These are phyloP conservation scores for Lacerta agilis DNA, from an alignment of 2,797 vertebrate species.

Conservation along the genomic window DNA sequence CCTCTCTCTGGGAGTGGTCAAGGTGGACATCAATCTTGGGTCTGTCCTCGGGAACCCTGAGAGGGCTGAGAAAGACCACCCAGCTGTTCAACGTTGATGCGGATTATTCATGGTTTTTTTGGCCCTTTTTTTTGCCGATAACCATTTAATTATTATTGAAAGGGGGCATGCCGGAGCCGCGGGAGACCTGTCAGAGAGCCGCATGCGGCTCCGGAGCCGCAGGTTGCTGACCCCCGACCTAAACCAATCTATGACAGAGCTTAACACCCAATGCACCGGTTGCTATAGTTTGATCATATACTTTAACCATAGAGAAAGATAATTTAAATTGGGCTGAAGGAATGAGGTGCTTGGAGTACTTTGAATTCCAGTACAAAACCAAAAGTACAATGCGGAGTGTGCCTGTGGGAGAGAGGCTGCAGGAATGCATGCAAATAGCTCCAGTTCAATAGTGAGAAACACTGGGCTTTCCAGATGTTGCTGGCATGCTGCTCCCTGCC, in stretches of 20 bases:
- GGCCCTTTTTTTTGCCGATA: no score
- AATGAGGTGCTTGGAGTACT: background rate
- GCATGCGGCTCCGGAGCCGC: no score
- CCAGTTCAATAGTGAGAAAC: background rate
- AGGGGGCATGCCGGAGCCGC: no score
- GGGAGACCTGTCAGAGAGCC: no score
- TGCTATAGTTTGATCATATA: conserved; percentile 47
- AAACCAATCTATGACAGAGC: conserved; percentile 38
- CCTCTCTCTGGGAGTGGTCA: no score
- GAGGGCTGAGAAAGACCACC: no score
- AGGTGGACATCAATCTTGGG: no score
- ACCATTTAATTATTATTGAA: no score
- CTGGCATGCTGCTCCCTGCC: background rate
- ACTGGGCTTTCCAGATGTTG: background rate
- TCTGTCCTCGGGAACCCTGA: no score
- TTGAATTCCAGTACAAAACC: background rate
- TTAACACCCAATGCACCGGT: conserved; percentile 21
- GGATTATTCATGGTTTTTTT: no score
- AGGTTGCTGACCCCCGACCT: no score
- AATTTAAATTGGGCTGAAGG: background rate
- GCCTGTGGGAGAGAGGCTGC: background rate
- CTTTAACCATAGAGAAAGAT: conserved; percentile 18
- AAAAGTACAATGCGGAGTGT: background rate
- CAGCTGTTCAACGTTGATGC: no score
- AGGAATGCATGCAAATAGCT: background rate